Evolutionary conservation across 2,113 vertebrate genomes (phyloP).

Genomic region (Bucco capensis): DNA sequence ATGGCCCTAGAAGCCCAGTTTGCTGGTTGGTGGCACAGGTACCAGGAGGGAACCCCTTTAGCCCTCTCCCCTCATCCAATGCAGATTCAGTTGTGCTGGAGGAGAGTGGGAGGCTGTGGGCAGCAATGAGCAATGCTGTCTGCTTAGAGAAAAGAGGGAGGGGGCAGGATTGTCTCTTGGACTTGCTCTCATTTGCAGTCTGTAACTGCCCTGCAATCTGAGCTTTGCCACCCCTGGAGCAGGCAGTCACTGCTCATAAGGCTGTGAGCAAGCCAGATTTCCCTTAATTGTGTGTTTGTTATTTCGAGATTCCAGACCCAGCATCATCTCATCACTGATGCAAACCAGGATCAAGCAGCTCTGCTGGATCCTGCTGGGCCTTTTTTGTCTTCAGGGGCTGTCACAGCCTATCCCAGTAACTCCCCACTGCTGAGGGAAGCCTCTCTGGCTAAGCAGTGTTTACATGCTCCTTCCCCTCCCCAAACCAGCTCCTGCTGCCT

Average conservation of each 20-base stretch:
- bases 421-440: accelerated
- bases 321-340: not conserved
- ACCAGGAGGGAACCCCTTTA: too few species aligned
- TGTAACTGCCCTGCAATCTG: not conserved
- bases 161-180: too few species aligned
- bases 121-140: not conserved
- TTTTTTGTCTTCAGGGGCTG: not conserved
- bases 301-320: not conserved
- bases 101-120: not conserved
- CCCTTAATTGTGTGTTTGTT: not conserved
- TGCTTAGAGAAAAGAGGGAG: not conserved
- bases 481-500: not conserved
- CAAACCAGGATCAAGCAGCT: not conserved
- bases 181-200: not conserved
- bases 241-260: not conserved
- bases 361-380: not conserved
- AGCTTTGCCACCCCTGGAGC: not conserved
- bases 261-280: not conserved
- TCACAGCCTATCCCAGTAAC: not conserved
- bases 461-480: not conserved
- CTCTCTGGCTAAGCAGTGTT: not conserved
- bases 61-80: too few species aligned
- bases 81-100: not conserved
- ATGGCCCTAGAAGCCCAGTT: accelerated
- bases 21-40: not conserved